Conservation (phyloP, 2,888 invertebrate species). For the Pandemis cinnamomeana region DNA sequence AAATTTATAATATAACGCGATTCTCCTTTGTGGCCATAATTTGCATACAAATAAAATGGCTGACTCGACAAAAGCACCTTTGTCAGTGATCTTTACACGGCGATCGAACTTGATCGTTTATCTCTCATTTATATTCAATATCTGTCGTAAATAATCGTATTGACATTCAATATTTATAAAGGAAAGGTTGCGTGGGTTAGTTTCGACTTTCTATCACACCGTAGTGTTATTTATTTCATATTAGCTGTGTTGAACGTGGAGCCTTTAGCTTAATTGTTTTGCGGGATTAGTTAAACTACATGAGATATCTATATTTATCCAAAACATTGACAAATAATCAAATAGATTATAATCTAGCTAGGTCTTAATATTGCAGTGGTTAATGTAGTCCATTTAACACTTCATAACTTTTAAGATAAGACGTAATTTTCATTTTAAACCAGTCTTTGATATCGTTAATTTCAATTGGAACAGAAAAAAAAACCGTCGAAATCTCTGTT, state of each 20-base stretch:
- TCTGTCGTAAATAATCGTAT: conserved; percentile 78
- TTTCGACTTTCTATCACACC: conserved; percentile 43
- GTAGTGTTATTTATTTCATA: neutral
- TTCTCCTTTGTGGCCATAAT: conserved; percentile 66
- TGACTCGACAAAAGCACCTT: conserved; percentile 78
- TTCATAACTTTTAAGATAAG: no score
- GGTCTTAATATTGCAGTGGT: no score
- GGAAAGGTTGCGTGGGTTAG: conserved; percentile 78
- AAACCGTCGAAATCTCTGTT: neutral
- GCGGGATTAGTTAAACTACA: neutral
- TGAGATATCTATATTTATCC: no score
- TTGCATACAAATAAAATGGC: conserved; percentile 82
- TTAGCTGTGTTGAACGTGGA: neutral
- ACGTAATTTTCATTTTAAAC: no score
- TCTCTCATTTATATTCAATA: conserved; percentile 82
- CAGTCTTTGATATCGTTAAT: no score
- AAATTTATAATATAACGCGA: conserved; percentile 61
- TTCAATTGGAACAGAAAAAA: neutral
- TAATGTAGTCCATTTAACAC: no score
- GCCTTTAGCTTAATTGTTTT: neutral
- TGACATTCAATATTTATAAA: conserved; percentile 82
- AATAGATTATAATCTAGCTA: no score
- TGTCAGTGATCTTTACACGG: conserved; percentile 75
- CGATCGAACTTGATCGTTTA: conserved; percentile 75
- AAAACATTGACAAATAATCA: no score